A percentile compares a stretch with the other conserved stretches of the same genome.
Evolutionary conservation across 2,888 invertebrate species (phyloP).

Genomic region (Chrysina gloriosa): DNA sequence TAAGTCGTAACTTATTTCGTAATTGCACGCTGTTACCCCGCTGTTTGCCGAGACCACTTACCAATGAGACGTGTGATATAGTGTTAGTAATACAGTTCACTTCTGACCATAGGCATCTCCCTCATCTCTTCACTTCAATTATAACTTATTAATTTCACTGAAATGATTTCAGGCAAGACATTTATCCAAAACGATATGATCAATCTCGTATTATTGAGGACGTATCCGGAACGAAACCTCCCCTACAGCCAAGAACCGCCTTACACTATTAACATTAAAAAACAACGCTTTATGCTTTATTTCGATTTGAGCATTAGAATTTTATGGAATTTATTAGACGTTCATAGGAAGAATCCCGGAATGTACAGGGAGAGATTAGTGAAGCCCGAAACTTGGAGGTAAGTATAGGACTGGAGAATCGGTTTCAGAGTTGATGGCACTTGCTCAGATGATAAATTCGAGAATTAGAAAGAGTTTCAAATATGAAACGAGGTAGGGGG

Average conservation of each 20-base stretch:
- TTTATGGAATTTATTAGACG: slow-evolving; percentile 4
- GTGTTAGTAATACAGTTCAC: no score
- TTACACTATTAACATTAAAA: not conserved
- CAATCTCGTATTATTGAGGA: slow-evolving; percentile 3
- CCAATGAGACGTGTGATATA: no score
- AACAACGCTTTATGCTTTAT: not conserved
- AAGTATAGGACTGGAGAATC: not conserved
- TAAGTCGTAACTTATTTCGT: no score
- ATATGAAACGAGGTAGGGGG: no score
- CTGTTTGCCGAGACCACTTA: no score
- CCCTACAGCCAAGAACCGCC: not conserved
- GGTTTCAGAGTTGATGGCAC: no score
- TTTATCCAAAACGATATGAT: slow-evolving; percentile 2
- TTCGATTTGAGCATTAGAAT: slow-evolving; percentile 4
- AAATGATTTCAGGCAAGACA: slow-evolving; percentile 11
- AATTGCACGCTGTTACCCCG: no score
- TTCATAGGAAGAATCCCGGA: not conserved
- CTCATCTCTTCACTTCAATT: no score
- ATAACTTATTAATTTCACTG: not conserved
- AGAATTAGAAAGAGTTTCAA: no score
- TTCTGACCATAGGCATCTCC: no score
- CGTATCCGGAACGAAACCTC: not conserved
- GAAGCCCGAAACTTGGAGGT: slow-evolving; percentile 1
- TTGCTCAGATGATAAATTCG: no score
- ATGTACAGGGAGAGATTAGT: not conserved